Conservation (phyloP, 2,113 vertebrate genomes). For the Prolemur simus region DNA sequence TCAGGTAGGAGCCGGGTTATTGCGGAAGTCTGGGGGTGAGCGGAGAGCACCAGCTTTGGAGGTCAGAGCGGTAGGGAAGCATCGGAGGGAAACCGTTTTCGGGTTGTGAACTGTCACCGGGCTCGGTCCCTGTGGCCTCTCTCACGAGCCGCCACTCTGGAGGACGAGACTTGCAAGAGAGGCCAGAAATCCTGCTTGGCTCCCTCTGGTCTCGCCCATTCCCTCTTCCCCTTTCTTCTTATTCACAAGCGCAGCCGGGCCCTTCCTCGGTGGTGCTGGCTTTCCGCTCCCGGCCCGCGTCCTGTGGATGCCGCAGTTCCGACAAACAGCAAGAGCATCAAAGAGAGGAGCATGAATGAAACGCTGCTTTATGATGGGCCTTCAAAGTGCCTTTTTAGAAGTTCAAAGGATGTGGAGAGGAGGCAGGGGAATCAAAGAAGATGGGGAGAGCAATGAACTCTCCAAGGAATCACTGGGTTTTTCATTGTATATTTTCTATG, state of each 20-base stretch:
- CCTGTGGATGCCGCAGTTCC: slow-evolving; percentile 73
- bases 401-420: slow-evolving; percentile 77
- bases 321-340: slow-evolving; percentile 77
- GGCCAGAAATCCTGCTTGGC: background rate
- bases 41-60: background rate
- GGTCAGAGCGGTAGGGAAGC: background rate
- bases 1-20: background rate
- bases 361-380: slow-evolving; percentile 78
- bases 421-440: slow-evolving; percentile 72
- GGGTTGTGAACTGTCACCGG: background rate
- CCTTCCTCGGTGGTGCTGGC: slow-evolving; percentile 42
- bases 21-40: background rate
- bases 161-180: background rate
- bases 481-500: slow-evolving; percentile 73
- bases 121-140: background rate
- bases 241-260: background rate
- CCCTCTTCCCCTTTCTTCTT: background rate
- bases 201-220: background rate
- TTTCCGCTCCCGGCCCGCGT: slow-evolving; percentile 61
- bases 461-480: slow-evolving; percentile 64
- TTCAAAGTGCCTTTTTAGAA: slow-evolving; percentile 79
- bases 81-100: background rate
- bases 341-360: slow-evolving; percentile 76
- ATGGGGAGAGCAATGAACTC: slow-evolving; percentile 59
- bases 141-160: background rate